These are phyloP conservation scores for Pristionchus maxplancki DNA, from an alignment of 2,888 invertebrate genomes.

Conservation along the genomic window DNA sequence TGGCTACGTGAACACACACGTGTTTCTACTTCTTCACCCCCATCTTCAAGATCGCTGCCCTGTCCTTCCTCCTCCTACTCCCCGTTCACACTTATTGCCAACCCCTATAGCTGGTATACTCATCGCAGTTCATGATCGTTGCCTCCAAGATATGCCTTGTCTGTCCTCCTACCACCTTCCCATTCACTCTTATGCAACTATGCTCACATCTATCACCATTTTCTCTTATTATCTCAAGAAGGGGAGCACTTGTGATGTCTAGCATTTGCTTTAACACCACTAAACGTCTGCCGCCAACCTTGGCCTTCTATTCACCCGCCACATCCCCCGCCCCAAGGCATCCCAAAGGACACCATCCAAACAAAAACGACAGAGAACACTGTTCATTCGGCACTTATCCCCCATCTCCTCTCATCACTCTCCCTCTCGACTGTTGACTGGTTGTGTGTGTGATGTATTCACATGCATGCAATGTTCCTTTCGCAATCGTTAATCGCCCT, in stretches of 20 bases:
- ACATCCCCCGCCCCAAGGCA: not conserved
- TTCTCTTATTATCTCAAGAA: too few species aligned
- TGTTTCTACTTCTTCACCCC: not conserved
- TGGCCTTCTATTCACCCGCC: not conserved
- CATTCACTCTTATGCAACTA: too few species aligned
- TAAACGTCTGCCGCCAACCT: too few species aligned
- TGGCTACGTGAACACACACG: conserved; percentile 21
- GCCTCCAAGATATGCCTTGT: too few species aligned
- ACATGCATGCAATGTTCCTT: conserved; percentile 27
- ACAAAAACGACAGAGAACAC: not conserved
- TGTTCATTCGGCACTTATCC: conserved; percentile 32
- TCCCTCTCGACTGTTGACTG: conserved; percentile 2
- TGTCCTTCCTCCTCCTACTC: not conserved
- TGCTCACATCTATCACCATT: too few species aligned
- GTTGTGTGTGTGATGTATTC: conserved; percentile 16
- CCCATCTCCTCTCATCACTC: not conserved
- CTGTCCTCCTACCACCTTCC: too few species aligned
- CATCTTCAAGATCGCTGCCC: not conserved
- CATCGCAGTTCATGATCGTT: too few species aligned
- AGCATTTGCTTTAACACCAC: too few species aligned
- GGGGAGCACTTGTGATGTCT: too few species aligned
- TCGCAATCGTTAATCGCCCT: not conserved
- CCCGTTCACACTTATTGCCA: not conserved
- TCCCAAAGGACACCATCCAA: not conserved
- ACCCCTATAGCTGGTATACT: not conserved